Evolutionary conservation across 2,888 invertebrate species (phyloP).

Genomic region (Diplazon laetatorius): DNA sequence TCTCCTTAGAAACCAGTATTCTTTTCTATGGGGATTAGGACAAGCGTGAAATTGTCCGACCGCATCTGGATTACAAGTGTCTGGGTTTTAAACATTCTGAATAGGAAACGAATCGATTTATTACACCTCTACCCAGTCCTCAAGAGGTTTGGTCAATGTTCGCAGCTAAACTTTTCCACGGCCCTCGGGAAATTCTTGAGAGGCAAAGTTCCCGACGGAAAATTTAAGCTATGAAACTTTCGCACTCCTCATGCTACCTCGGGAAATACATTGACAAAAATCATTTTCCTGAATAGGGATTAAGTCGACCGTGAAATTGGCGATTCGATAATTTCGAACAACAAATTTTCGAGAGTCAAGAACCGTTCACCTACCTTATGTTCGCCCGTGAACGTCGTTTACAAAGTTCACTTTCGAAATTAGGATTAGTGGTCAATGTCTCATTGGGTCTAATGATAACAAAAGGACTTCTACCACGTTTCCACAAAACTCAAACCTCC

Average conservation of each 20-base stretch:
- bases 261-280: conserved; percentile 55
- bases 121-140: neutral
- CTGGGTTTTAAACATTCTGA: neutral
- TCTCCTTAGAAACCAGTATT: conserved; percentile 62
- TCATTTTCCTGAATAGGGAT: conserved; percentile 57
- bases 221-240: neutral
- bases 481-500: no score
- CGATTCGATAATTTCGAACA: conserved; percentile 13
- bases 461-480: no score
- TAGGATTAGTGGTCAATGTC: conserved; percentile 1
- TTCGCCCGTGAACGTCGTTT: no score
- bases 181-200: neutral
- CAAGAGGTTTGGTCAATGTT: neutral
- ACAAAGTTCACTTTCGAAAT: neutral
- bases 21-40: neutral
- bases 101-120: neutral
- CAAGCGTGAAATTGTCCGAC: neutral
- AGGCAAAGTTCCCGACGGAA: conserved; percentile 7
- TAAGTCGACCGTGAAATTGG: conserved; percentile 56
- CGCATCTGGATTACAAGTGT: neutral
- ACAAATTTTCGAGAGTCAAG: neutral
- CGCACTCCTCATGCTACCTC: conserved; percentile 47
- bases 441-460: neutral
- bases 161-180: neutral
- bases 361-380: no score